These are phyloP conservation scores for Cromileptes altivelis DNA, from an alignment of 2,113 vertebrate genomes.

Conservation along the genomic window DNA sequence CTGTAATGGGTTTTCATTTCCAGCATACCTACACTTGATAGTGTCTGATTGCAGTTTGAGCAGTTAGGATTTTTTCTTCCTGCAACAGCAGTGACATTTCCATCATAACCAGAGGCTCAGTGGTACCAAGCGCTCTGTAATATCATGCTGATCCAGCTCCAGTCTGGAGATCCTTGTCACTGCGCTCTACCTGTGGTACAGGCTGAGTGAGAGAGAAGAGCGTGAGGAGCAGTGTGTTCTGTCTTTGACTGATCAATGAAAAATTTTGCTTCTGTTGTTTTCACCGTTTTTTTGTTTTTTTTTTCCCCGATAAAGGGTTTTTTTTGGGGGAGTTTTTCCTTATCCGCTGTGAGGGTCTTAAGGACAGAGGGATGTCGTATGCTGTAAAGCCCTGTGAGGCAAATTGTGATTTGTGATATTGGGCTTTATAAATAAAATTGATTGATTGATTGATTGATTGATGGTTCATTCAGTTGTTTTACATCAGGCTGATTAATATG, in stretches of 20 bases:
- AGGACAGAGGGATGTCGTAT: too few relatives aligned
- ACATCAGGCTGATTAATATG: not conserved
- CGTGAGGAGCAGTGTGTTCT: too few relatives aligned
- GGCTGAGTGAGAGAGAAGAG: not conserved
- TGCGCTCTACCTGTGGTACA: not conserved
- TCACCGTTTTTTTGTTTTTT: too few relatives aligned
- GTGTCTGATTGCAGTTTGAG: not conserved
- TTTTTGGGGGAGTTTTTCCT: too few relatives aligned
- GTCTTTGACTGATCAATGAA: not conserved
- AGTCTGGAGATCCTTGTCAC: not conserved
- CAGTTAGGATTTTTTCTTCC: not conserved
- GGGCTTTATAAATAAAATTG: too few relatives aligned
- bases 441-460: too few relatives aligned
- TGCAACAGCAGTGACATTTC: conserved; percentile 1
- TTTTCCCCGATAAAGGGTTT: too few relatives aligned
- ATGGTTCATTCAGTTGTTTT: not conserved
- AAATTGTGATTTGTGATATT: too few relatives aligned
- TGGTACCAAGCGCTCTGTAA: not conserved
- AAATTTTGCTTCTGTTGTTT: not conserved
- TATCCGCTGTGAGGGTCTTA: too few relatives aligned
- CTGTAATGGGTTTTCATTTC: conserved; percentile 6
- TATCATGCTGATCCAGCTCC: not conserved
- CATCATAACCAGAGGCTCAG: not conserved
- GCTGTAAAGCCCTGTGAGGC: too few relatives aligned
- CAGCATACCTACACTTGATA: not conserved